A percentile compares a stretch with the other conserved stretches of the same genome.
phyloP scores from a whole-genome alignment of 2,113 vertebrate species.

The Strix aluco region DNA sequence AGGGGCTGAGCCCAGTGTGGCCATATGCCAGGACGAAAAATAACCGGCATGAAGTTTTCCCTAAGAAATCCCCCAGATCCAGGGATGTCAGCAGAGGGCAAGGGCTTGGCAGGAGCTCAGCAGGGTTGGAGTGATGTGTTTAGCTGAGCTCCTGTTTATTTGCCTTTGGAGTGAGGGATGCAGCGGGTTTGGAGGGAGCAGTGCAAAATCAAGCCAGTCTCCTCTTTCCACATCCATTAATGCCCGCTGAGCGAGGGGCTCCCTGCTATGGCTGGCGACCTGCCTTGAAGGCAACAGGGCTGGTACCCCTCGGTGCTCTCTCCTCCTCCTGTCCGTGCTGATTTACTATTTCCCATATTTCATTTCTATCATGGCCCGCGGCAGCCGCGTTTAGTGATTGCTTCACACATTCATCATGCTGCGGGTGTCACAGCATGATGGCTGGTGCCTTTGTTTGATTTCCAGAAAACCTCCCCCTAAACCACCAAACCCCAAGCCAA shows the following conservation, averaged over 20 bases:
- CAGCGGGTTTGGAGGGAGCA: background rate
- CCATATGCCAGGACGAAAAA: background rate
- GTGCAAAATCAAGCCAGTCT: background rate
- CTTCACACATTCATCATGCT: background rate
- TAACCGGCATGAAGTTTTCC: background rate
- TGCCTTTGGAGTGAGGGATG: conserved; percentile 12
- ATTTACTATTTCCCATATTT: background rate
- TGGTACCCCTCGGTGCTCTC: background rate
- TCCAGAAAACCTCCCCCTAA: background rate
- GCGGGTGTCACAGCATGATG: background rate
- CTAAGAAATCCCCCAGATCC: background rate
- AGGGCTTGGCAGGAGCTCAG: background rate
- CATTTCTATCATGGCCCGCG: background rate
- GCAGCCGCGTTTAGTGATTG: background rate
- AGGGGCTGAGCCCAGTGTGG: background rate
- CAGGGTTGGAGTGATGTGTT: background rate
- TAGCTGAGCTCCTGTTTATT: conserved; percentile 23
- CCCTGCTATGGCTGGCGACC: rapidly evolving
- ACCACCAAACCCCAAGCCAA: background rate
- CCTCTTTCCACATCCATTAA: background rate
- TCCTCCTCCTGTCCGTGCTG: background rate
- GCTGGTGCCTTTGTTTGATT: background rate
- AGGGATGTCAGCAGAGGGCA: background rate
- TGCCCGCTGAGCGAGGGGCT: background rate
- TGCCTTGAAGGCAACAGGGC: background rate